Conservation (phyloP, 2,113 vertebrate species). For the Agelaius phoeniceus region DNA sequence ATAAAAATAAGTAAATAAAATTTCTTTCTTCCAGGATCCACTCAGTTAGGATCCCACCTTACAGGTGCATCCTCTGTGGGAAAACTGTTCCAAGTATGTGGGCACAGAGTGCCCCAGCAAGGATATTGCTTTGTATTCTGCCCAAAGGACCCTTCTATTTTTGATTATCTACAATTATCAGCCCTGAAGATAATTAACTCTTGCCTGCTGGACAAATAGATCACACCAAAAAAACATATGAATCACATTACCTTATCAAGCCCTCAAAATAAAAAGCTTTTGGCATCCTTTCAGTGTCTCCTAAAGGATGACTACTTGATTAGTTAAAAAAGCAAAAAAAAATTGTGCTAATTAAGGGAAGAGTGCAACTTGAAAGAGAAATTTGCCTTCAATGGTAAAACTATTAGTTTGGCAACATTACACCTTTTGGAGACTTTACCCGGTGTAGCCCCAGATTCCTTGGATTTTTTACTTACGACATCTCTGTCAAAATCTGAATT, state of each 20-base stretch:
- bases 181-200: not conserved
- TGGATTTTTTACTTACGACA: not conserved
- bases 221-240: fast-evolving
- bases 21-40: not conserved
- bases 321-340: not conserved
- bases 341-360: not conserved
- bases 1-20: not conserved
- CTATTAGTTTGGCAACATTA: not conserved
- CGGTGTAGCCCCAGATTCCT: not conserved
- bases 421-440: not conserved
- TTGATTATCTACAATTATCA: not conserved
- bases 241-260: not conserved
- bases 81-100: not conserved
- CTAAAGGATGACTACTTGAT: not conserved
- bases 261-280: not conserved
- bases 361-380: not conserved
- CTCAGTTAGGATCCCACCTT: not conserved
- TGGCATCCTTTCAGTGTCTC: not conserved
- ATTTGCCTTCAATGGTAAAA: not conserved
- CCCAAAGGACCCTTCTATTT: not conserved
- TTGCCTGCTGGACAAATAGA: not conserved
- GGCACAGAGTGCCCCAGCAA: not conserved
- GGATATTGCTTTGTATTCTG: not conserved
- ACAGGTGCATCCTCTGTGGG: not conserved
- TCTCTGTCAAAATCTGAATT: not conserved